Conservation (phyloP, 1,140 invertebrate genomes). For the Trachymyrmex septentrionalis region DNA sequence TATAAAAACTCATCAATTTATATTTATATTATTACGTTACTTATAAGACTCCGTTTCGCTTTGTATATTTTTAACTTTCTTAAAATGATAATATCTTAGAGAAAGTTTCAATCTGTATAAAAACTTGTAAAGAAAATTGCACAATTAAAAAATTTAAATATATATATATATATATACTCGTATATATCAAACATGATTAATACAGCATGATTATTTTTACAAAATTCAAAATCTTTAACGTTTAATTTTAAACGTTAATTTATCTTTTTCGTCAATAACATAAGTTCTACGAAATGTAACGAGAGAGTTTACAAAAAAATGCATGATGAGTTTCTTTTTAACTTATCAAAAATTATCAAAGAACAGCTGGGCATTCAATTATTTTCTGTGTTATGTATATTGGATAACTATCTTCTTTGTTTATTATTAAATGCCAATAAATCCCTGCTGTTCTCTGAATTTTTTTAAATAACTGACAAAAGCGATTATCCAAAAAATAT, state of each 20-base stretch:
- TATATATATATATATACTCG: no score
- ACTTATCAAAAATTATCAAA: neutral
- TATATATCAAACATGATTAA: neutral
- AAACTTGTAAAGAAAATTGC: neutral
- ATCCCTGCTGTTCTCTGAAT: neutral
- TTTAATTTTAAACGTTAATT: neutral
- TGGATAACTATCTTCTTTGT: neutral
- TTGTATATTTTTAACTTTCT: neutral
- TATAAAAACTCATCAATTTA: neutral
- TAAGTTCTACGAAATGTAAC: constrained; percentile 11
- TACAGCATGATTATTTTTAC: neutral
- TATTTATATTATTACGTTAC: neutral
- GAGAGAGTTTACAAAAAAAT: neutral
- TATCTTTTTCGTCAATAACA: constrained; percentile 3
- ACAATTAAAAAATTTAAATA: constrained; percentile 13
- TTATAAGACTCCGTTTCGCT: neutral
- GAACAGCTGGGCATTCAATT: neutral
- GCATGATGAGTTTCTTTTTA: neutral
- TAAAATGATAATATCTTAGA: neutral
- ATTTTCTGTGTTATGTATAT: neutral
- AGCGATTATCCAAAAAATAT: neutral
- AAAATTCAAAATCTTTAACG: neutral
- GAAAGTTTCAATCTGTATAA: constrained; percentile 8
- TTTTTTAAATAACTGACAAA: neutral
- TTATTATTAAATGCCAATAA: neutral